Conservation (phyloP, 1,140 invertebrate species). For the Drosophila serrata region DNA sequence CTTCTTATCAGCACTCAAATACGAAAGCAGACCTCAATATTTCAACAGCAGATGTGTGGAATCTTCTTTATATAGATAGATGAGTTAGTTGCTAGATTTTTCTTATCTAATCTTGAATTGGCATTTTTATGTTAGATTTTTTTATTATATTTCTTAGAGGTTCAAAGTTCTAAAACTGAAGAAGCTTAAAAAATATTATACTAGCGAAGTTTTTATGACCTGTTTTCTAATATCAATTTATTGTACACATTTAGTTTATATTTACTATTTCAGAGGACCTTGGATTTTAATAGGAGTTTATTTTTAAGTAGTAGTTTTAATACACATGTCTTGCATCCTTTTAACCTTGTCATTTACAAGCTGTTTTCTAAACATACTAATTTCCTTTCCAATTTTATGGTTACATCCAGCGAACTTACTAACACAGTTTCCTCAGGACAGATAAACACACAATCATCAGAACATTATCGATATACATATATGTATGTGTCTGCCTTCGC, state of each 20-base stretch:
- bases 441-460: constrained; percentile 8
- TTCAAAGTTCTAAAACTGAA: constrained; percentile 19
- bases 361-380: background rate
- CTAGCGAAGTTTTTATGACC: background rate
- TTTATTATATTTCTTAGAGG: background rate
- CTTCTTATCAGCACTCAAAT: constrained; percentile 26
- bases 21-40: background rate
- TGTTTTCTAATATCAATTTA: background rate
- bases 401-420: background rate
- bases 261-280: too few relatives aligned
- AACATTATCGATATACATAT: constrained; percentile 23
- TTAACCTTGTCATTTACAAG: background rate
- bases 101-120: constrained; percentile 26
- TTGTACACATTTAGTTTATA: too few relatives aligned
- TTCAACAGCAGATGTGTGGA: constrained; percentile 8
- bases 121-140: background rate
- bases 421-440: background rate
- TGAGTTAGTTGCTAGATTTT: constrained; percentile 5
- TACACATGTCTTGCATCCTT: background rate
- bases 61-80: constrained; percentile 15
- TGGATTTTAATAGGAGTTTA: too few relatives aligned
- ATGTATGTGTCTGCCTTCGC: constrained; percentile 16
- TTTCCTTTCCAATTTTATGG: background rate
- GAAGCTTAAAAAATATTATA: background rate
- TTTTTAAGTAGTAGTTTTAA: background rate